These are phyloP conservation scores for Glomeris marginata DNA, from an alignment of 2,888 invertebrate genomes.

Conservation along the genomic window DNA sequence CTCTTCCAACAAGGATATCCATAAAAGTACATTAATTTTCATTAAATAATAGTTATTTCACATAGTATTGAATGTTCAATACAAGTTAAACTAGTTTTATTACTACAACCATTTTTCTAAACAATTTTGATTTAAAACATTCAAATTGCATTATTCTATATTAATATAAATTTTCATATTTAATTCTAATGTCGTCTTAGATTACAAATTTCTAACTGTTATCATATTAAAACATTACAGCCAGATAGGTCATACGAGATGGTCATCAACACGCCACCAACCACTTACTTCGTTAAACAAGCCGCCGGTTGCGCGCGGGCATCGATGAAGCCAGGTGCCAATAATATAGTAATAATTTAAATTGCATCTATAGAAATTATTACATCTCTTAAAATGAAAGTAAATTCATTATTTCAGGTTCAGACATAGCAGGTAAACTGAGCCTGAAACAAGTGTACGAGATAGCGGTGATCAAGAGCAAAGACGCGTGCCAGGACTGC, in stretches of 20 bases:
- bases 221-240: slow-evolving; percentile 23
- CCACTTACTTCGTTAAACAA: slow-evolving; percentile 73
- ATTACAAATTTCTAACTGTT: too few species aligned
- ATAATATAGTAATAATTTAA: too few species aligned
- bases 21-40: slow-evolving; percentile 41
- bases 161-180: too few species aligned
- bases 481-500: slow-evolving; percentile 59
- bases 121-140: too few species aligned
- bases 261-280: slow-evolving; percentile 71
- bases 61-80: too few species aligned
- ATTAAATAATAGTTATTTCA: too few species aligned
- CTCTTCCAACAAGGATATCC: slow-evolving; percentile 64
- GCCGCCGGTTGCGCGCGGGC: slow-evolving; percentile 84
- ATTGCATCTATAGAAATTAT: too few species aligned
- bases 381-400: too few species aligned
- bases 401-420: slow-evolving; percentile 36
- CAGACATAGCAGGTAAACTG: slow-evolving; percentile 71
- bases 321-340: slow-evolving; percentile 45
- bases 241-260: slow-evolving; percentile 73
- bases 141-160: too few species aligned
- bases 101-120: too few species aligned
- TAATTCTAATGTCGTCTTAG: too few species aligned
- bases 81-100: too few species aligned
- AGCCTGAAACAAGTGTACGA: slow-evolving; percentile 93
- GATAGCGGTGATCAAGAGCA: slow-evolving; percentile 89